phyloP scores from a whole-genome alignment of 2,113 vertebrate genomes.

The Propithecus coquereli region DNA sequence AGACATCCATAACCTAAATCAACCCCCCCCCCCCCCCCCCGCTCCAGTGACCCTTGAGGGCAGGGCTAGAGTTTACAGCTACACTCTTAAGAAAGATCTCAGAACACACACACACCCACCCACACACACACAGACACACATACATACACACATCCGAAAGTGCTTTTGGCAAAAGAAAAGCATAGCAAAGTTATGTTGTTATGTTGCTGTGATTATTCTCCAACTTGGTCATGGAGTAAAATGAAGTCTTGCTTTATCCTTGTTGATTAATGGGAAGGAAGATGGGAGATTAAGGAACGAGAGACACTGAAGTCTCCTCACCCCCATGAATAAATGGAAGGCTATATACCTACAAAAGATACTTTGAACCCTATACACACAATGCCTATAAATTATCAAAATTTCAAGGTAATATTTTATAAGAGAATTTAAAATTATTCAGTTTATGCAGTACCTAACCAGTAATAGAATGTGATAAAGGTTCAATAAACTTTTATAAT shows the following conservation, averaged over 20 bases:
- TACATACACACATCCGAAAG: neutral
- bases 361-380: neutral
- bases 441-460: neutral
- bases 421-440: neutral
- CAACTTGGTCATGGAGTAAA: neutral
- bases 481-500: neutral
- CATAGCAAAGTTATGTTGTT: no score
- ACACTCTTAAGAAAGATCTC: no score
- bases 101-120: no score
- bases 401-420: neutral
- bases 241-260: neutral
- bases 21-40: no score
- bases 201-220: neutral
- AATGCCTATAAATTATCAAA: neutral
- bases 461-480: neutral
- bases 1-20: no score
- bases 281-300: neutral
- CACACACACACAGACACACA: neutral
- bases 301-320: neutral
- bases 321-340: neutral
- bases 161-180: no score
- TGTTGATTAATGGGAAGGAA: neutral
- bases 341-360: neutral
- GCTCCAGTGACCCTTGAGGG: no score
- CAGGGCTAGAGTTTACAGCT: no score